A percentile compares a stretch with the other conserved stretches of the same genome.
Evolutionary conservation across 1,140 invertebrate genomes (phyloP).

Genomic region (Halictus rubicundus): DNA sequence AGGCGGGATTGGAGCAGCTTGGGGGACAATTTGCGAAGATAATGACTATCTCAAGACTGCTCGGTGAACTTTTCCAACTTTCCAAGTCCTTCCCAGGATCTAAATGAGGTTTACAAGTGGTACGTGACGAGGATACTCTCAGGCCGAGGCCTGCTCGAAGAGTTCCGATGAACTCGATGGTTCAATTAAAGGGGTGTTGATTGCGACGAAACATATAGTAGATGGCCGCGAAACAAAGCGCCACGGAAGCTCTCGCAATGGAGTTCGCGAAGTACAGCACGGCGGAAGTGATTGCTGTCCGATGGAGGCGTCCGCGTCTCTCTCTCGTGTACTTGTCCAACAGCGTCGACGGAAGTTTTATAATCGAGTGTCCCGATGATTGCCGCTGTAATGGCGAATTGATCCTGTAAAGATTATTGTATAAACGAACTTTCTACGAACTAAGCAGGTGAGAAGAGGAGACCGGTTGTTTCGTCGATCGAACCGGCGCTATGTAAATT

Average conservation of each 20-base stretch:
- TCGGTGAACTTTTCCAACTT: slow-evolving; percentile 38
- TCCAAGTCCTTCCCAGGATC: slow-evolving; percentile 18
- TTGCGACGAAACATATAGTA: background rate
- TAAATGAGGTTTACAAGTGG: slow-evolving; percentile 51
- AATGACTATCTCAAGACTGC: slow-evolving; percentile 32
- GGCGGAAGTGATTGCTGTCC: background rate
- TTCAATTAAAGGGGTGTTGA: slow-evolving; percentile 24
- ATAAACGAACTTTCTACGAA: background rate
- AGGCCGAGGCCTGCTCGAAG: background rate
- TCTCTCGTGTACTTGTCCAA: too few relatives aligned
- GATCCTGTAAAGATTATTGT: background rate
- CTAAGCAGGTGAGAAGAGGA: background rate
- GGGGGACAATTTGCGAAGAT: slow-evolving; percentile 38
- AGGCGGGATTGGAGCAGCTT: slow-evolving; percentile 4
- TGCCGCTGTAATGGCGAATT: too few relatives aligned
- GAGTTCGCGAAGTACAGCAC: background rate
- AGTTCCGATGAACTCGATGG: slow-evolving; percentile 5
- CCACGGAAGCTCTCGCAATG: background rate
- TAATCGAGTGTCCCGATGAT: background rate
- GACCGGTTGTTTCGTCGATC: background rate
- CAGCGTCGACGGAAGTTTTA: background rate
- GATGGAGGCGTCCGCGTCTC: background rate
- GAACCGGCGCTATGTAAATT: slow-evolving; percentile 4
- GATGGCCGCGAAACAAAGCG: slow-evolving; percentile 10
- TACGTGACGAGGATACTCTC: slow-evolving; percentile 40